These are phyloP conservation scores for Cyphomyrus discorhynchus DNA, from an alignment of 2,113 vertebrate genomes.

Conservation along the genomic window DNA sequence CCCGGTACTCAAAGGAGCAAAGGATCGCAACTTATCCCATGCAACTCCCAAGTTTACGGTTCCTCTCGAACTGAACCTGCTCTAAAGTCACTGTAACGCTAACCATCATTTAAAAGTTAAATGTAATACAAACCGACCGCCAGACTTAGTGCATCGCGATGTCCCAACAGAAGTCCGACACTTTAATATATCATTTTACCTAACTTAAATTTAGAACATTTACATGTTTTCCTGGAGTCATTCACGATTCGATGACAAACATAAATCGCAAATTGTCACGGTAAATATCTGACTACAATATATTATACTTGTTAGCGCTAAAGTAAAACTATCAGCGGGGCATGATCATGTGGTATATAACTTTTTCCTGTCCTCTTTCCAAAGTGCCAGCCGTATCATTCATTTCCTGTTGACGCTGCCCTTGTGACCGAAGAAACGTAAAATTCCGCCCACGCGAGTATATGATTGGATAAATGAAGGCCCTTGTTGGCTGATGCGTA, in stretches of 20 bases:
- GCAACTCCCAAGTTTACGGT: background rate
- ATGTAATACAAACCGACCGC: background rate
- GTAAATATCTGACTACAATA: background rate
- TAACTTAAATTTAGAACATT: background rate
- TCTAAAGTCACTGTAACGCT: background rate
- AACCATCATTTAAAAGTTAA: background rate
- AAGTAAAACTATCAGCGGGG: background rate
- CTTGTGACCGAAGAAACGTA: background rate
- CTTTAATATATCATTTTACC: background rate
- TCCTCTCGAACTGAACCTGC: background rate
- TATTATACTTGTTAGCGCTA: background rate
- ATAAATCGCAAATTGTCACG: background rate
- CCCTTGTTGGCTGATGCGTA: background rate
- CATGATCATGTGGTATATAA: background rate
- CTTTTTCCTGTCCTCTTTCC: slow-evolving; percentile 2
- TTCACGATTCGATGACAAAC: background rate
- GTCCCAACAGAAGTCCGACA: background rate
- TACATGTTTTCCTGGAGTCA: background rate
- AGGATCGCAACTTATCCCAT: background rate
- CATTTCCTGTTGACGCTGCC: slow-evolving; percentile 28
- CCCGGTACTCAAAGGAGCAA: background rate
- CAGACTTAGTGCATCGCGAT: background rate
- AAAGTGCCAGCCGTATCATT: background rate
- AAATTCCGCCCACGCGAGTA: background rate
- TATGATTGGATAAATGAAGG: slow-evolving; percentile 10